A percentile compares a stretch with the other conserved stretches of the same genome.
These are phyloP conservation scores for Rousettus leschenaultii DNA, from an alignment of 2,113 vertebrate species.

Conservation along the genomic window DNA sequence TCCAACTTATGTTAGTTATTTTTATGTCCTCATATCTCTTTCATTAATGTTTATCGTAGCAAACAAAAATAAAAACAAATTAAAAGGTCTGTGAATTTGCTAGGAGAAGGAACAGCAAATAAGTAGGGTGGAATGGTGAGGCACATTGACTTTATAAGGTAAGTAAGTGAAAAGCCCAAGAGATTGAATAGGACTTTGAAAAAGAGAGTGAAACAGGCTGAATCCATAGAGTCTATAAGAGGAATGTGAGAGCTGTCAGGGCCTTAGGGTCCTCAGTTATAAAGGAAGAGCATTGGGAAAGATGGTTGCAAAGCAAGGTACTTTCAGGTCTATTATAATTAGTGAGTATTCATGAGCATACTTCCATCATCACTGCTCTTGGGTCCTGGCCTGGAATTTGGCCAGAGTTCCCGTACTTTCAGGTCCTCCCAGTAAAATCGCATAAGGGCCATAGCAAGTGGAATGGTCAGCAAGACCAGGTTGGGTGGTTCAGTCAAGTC, in stretches of 20 bases:
- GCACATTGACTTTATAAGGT: neutral
- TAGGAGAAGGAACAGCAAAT: neutral
- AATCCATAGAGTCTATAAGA: neutral
- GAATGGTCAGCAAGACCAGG: neutral
- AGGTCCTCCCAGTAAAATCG: neutral
- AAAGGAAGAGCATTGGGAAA: neutral
- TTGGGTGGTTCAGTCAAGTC: neutral
- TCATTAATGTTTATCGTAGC: neutral
- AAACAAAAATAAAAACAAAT: neutral
- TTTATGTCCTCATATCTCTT: neutral
- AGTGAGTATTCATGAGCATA: neutral
- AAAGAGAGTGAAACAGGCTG: neutral
- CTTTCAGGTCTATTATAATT: neutral
- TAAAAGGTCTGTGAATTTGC: neutral
- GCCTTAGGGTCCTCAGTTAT: neutral
- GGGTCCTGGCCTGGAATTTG: neutral
- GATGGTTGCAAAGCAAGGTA: neutral
- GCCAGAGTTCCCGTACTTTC: neutral
- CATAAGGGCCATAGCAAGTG: rapidly evolving
- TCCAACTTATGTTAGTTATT: neutral
- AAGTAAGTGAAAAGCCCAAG: neutral
- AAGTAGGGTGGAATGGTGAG: neutral
- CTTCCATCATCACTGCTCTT: too few relatives aligned
- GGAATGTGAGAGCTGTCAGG: too few relatives aligned
- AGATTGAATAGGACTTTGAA: neutral